phyloP scores from a whole-genome alignment of 1,140 invertebrate genomes.

The Apis mellifera region DNA sequence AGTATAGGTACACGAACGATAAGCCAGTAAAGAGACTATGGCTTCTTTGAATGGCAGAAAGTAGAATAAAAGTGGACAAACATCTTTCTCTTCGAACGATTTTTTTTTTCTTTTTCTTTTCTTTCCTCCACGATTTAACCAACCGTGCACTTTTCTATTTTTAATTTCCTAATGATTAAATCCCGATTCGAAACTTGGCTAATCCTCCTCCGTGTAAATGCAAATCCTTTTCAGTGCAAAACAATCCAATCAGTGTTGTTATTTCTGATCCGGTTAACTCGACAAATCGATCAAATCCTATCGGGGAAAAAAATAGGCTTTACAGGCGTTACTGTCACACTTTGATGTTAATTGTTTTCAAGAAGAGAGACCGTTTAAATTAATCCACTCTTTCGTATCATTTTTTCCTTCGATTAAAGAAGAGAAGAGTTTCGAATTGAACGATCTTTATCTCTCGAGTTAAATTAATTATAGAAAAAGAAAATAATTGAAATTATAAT shows the following conservation, averaged over 20 bases:
- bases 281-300: neutral
- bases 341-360: neutral
- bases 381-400: neutral
- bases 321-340: neutral
- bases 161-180: neutral
- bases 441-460: too few relatives aligned
- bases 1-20: conserved; percentile 13
- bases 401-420: neutral
- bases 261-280: neutral
- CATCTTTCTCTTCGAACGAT: neutral
- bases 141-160: too few relatives aligned
- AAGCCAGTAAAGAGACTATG: conserved; percentile 18
- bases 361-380: neutral
- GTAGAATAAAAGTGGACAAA: conserved; percentile 20
- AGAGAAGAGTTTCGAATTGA: too few relatives aligned
- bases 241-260: neutral
- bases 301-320: neutral
- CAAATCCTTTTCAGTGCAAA: neutral
- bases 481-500: too few relatives aligned
- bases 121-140: neutral
- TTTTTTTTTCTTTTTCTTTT: too few relatives aligned
- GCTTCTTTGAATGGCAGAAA: conserved; percentile 37
- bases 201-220: neutral
- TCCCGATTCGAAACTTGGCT: too few relatives aligned
- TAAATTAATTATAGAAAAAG: too few relatives aligned